phyloP scores from a whole-genome alignment of 2,888 invertebrate species.

The Trissolcus brochymenae region DNA sequence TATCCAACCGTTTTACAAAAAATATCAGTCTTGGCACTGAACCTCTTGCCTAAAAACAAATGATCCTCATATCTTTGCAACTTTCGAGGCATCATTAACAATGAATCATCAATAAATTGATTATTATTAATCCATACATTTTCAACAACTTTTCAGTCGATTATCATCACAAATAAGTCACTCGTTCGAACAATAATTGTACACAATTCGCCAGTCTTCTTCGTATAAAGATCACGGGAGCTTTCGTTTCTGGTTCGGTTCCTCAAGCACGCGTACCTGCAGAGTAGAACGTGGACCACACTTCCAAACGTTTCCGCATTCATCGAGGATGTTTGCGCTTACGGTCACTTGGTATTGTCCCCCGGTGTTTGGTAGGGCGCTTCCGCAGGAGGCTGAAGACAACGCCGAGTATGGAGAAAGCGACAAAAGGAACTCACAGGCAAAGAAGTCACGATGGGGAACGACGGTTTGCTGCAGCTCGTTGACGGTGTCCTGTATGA shows the following conservation, averaged over 20 bases:
- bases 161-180: too few relatives aligned
- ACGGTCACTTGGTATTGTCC: constrained; percentile 87
- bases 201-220: too few relatives aligned
- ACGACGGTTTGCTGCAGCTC: constrained; percentile 49
- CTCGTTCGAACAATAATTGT: too few relatives aligned
- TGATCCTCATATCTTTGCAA: too few relatives aligned
- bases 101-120: too few relatives aligned
- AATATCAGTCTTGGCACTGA: too few relatives aligned
- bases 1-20: background rate
- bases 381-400: constrained; percentile 43
- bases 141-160: too few relatives aligned
- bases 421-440: constrained; percentile 91
- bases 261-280: constrained; percentile 86
- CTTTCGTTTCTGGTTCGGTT: constrained; percentile 74
- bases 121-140: too few relatives aligned
- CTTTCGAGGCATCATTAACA: too few relatives aligned
- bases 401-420: constrained; percentile 76
- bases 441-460: constrained; percentile 82
- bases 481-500: constrained; percentile 81
- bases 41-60: too few relatives aligned
- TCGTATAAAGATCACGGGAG: constrained; percentile 62
- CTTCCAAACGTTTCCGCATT: constrained; percentile 90
- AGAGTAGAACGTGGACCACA: constrained; percentile 90
- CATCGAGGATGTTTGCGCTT: constrained; percentile 91
- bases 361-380: constrained; percentile 74